phyloP scores from a whole-genome alignment of 2,888 invertebrate species.

The Limnephilus rhombicus region DNA sequence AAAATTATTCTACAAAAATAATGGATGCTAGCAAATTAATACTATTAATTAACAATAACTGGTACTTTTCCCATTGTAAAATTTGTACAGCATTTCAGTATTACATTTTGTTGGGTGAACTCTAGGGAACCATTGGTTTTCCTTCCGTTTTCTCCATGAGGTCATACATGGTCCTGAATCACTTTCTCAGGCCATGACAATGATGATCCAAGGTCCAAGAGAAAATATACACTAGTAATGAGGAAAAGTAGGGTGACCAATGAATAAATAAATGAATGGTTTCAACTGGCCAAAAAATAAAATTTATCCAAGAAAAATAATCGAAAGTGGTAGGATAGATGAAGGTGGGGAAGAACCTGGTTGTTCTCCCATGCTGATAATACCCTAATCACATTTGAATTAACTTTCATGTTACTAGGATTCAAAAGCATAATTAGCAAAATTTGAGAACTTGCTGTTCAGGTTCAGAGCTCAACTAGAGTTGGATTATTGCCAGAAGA shows the following conservation, averaged over 20 bases:
- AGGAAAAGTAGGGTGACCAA: neutral
- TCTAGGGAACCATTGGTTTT: neutral
- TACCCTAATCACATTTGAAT: too few species aligned
- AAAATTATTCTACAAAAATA: too few species aligned
- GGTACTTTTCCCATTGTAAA: too few species aligned
- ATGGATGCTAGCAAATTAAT: too few species aligned
- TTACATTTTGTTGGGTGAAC: too few species aligned
- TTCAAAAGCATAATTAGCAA: neutral
- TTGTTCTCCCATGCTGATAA: too few species aligned
- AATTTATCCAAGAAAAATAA: neutral
- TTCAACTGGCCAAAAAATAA: neutral
- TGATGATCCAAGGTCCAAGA: too few species aligned
- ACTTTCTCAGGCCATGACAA: neutral
- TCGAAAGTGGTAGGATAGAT: too few species aligned
- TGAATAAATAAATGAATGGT: neutral
- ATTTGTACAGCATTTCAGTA: too few species aligned
- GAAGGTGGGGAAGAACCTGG: too few species aligned
- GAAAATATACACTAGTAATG: neutral
- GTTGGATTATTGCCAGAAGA: neutral
- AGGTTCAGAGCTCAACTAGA: neutral
- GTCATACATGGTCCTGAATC: neutral
- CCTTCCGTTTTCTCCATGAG: neutral
- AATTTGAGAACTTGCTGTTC: neutral
- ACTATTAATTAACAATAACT: too few species aligned
- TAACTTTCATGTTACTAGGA: neutral